Conservation (phyloP, 2,888 invertebrate genomes). For the Acanthosepion pharaonis region DNA sequence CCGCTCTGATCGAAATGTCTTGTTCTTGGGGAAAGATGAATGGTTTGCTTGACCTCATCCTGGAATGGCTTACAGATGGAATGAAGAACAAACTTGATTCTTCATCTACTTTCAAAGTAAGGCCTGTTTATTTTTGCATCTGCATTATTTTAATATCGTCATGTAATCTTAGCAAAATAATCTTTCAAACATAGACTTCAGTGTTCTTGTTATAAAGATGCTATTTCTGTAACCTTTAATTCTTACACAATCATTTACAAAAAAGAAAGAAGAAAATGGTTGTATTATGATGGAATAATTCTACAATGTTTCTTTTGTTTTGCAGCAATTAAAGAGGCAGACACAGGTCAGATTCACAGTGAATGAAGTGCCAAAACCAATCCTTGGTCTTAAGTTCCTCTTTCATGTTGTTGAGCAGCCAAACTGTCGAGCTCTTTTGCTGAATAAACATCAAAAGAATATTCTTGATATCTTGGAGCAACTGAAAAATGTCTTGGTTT, state of each 20-base stretch:
- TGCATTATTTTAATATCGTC: too few species aligned
- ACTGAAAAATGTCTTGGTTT: constrained; percentile 35
- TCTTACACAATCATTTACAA: too few species aligned
- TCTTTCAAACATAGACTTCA: too few species aligned
- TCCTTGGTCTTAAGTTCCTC: neutral
- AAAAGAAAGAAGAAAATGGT: too few species aligned
- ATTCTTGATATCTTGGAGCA: constrained; percentile 38
- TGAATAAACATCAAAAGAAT: constrained; percentile 6
- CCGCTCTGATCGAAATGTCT: constrained; percentile 36
- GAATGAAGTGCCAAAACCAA: neutral
- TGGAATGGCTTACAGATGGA: constrained; percentile 34
- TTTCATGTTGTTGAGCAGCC: neutral
- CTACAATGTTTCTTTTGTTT: neutral
- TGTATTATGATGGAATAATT: neutral
- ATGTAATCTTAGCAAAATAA: too few species aligned
- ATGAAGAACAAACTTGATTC: neutral
- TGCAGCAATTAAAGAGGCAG: constrained; percentile 8
- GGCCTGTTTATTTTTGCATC: neutral
- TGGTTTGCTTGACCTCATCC: constrained; percentile 18
- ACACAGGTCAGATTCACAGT: neutral
- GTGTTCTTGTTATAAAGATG: too few species aligned
- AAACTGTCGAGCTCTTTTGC: constrained; percentile 34
- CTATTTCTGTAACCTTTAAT: too few species aligned
- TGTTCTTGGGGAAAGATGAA: constrained; percentile 45
- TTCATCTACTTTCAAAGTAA: constrained; percentile 38